Evolutionary conservation across 2,888 invertebrate genomes (phyloP), one percentile per base, ranked within the genome.

Genomic region (Melinaea marsaeus): DNA sequence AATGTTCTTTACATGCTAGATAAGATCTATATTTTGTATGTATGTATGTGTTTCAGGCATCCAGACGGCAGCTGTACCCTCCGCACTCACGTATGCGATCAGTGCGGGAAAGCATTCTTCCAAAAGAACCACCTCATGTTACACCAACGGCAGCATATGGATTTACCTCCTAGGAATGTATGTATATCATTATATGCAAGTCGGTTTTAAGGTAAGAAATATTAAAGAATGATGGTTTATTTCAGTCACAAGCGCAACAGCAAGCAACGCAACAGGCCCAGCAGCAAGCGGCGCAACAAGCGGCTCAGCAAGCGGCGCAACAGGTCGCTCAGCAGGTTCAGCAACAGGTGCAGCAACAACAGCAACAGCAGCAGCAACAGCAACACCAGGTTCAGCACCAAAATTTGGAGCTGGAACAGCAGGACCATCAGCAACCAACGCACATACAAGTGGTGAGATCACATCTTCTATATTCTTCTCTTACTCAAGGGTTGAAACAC

Each of bases 21-120:
- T 22, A 22, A 22, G 22, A 22, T 22, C 22, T 22, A 22, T 32
- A 34, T 11, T 56, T 32, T n/a, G 46, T n/a, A 47, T 34, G 1
- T 13, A 62, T 51, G 48, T 54, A 42, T 42, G 55, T 34, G 37
- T 56, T 13, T 33, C 72, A 91, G 93, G 63, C 95, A 96, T 79
- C 95, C 95, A 2, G 95, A 95, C 71, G 95, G 95, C 58, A 94
- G 94, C 69, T 96, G 96, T 78, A 95, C 95, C 59, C 88, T 96
- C 57, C 92, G 95, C 72, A 95, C 95, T 55, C 95, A 95, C 78
- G 93, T 95, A 11, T 96, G 96, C 78, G 93, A 92, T 69, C 95
- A 95, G 77, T 96, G 96, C 78, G 95, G 95, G 63, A 96, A 96
- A 80, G 95, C 95, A 13, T 96, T 96, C 92, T 95, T 95, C 91